Base-by-base conservation (phyloP, 2,888 invertebrate species). In the Chamaedrilus cognettii region DNA sequence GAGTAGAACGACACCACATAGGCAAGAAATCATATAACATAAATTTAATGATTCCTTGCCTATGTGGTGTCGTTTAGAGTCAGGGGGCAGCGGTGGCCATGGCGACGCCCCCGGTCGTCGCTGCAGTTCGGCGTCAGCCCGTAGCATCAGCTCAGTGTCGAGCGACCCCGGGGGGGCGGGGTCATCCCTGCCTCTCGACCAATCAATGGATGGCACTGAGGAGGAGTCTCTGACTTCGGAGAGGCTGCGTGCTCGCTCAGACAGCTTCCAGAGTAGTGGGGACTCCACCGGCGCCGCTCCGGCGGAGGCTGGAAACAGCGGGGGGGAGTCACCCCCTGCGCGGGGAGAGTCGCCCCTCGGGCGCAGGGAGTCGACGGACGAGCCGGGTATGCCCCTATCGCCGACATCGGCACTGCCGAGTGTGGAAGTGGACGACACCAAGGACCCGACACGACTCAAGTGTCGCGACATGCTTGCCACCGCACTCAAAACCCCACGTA, bases 401-500 rank as follows among this genome's bases (percentile, higher is more conserved):
- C 55, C 55, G 5, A 7, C 15, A 19, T 7, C 11, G 55, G 55
- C 28, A 7, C 55, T 23, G 28, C 55, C 55, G 11, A 42, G 42
- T 26, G 15, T 15, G 7, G 55, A 62, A 35, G 67, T 66, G 23
- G 69, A 74, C 7, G 73, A 89, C 72, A 93, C 93, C 32, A 90
- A 90, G 67, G 93, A 94, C 85, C 89, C 92, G 51, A 90, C 94
- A 0, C 87, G 97, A 74, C 86, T 97, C 50, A 97, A 97, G 84
- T 97, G 96, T 80, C 87, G 96, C 63, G 96, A 97, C 85, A 88
- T 98, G 82, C 84, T 97, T 23, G 87, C 90, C 35, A 88, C 87
- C 76, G 94, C 96, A 1, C 86, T 97, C 7, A 90, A 90, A 82
- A 87, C 88, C 56, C 85, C 85, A 52, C 55, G 55, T 52, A 52